Base-by-base conservation (phyloP, 2,797 vertebrate genomes). In the Amblyraja radiata region DNA sequence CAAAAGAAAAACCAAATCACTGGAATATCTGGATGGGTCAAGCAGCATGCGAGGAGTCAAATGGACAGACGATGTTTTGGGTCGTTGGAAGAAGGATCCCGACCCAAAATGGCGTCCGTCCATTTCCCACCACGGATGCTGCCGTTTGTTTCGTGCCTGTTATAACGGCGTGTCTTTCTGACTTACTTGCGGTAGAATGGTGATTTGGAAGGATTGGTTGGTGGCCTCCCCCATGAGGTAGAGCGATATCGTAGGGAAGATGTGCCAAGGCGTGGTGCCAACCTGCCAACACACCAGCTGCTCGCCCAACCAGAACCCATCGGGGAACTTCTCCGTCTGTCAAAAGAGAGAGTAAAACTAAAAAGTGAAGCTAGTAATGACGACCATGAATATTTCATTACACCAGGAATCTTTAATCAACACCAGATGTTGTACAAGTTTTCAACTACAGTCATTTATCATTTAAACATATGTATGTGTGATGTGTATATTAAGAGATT, bases 231-330 rank as follows among this genome's bases (percentile, higher is more conserved):
- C 99, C 98, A 99, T 99, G 95, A 99, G 95, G 95, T 99, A 99
- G 79, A 99, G 97, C 6, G 99, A 99, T 93, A 99, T 98, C 93
- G 98, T 98, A 0, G 99, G 99, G 95, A 99, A 99, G 94, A 99
- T 99, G 95, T 99, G 98, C 99, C 99, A 99, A 4, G 99, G 98
- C 0, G 99, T 99, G 39, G 98, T 98, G 94, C 98, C 99, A 0
- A 97, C 97, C 96, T 98, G 98, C 99, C 98, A 99, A 96, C 99
- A 99, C 14, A 99, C 99, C 95, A 99, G 97, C 97, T 99, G 98
- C 95, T 99, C 98, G 86, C 99, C 99, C 63, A 99, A 95, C 98
- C 99, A 99, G 95, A 99, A 99, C 14, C 97, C 98, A 0, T 98
- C 97, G 0, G 98, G 98, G 94, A 99, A 99, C 96, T 99, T 98